Evolutionary conservation across 2,888 invertebrate genomes (phyloP), one percentile per base, ranked within the genome.

Genomic region (Chesias legatella): DNA sequence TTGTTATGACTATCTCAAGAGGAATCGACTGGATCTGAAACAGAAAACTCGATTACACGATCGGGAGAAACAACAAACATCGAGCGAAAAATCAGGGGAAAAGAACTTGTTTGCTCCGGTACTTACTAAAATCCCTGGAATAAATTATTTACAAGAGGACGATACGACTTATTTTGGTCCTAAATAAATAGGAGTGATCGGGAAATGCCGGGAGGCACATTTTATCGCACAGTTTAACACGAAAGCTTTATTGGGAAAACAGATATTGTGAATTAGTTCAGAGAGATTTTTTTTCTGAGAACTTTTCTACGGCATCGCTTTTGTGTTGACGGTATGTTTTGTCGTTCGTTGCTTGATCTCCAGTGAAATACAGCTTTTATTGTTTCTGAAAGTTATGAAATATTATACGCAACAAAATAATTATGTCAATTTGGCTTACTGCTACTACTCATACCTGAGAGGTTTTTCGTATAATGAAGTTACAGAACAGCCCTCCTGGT

Each of bases 1-100:
- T 36, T 24, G 30, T 13, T 31, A 25, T 33, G 36, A 63, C 48
- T 61, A 23, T 24, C 10, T 26, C 4, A 31, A 23, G 58, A 58
- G 54, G 54, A 64, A 60, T 59, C 59, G 56, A 55, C 63, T 54
- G 61, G 56, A 70, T 63, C 54, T 53, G 55, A 73, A 68, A 66
- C 65, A 74, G 67, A 68, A 64, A 66, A 79, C 75, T 73, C 74
- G 73, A 80, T 79, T 78, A 81, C 68, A 49, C 62, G 65, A 77
- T 79, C 71, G 73, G 73, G 71, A 67, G 73, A 74, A 79, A 77
- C 67, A 76, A 77, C 74, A 79, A 79, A 79, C 70, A 78, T 56
- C 63, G 61, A 64, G 70, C 70, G 68, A 71, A 75, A 79, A 78
- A 79, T 78, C 76, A 76, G 67, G 66, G 66, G 61, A 67, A 61